Conservation (phyloP, 2,888 invertebrate genomes). For the Mesodorylaimus sp. region DNA sequence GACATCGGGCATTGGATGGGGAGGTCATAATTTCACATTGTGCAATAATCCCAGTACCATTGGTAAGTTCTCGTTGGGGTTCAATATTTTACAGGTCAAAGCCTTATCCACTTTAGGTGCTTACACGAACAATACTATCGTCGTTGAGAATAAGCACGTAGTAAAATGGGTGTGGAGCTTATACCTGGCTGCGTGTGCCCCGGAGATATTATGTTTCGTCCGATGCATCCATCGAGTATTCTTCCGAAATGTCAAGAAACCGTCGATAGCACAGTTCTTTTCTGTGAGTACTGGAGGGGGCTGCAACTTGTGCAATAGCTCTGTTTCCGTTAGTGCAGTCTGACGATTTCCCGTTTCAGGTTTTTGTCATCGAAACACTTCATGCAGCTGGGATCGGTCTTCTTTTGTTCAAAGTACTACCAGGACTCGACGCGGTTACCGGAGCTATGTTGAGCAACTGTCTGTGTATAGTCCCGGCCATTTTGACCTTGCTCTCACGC, state of each 20-base stretch:
- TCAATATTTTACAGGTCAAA: too few relatives aligned
- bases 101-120: too few relatives aligned
- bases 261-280: constrained; percentile 22
- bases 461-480: constrained; percentile 70
- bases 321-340: neutral
- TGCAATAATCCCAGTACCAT: constrained; percentile 16
- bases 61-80: neutral
- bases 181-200: constrained; percentile 29
- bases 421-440: constrained; percentile 76
- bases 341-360: constrained; percentile 23
- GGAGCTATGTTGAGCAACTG: constrained; percentile 91
- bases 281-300: constrained; percentile 18
- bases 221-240: constrained; percentile 33
- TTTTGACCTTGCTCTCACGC: constrained; percentile 41
- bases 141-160: constrained; percentile 21
- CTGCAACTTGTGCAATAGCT: too few relatives aligned
- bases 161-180: constrained; percentile 34
- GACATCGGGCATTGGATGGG: constrained; percentile 27
- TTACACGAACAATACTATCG: constrained; percentile 17
- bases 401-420: constrained; percentile 67
- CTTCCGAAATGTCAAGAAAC: constrained; percentile 29
- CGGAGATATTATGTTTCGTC: constrained; percentile 30
- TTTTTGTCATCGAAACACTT: constrained; percentile 64
- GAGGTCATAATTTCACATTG: constrained; percentile 24
- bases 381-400: constrained; percentile 70